Evolutionary conservation across 2,888 invertebrate genomes (phyloP).

Genomic region (Siphlonurus alternatus): DNA sequence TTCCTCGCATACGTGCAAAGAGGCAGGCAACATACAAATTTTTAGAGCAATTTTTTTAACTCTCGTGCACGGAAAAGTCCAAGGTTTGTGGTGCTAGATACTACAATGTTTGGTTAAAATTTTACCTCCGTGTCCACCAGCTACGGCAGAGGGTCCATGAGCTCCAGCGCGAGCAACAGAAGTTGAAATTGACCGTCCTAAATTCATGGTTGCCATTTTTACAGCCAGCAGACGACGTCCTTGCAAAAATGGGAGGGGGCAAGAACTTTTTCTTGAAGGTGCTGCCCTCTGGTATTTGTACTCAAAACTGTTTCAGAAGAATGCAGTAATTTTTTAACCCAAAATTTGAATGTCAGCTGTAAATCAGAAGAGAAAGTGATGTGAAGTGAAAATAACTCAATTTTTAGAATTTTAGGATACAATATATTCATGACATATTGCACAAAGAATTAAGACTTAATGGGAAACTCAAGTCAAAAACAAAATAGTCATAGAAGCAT

Average conservation of each 20-base stretch:
- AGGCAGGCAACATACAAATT: too few relatives aligned
- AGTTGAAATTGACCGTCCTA: slow-evolving; percentile 6
- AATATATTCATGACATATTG: background rate
- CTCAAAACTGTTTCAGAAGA: too few relatives aligned
- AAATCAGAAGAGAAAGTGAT: background rate
- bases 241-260: background rate
- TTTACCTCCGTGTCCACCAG: slow-evolving; percentile 28
- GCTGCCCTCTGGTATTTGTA: too few relatives aligned
- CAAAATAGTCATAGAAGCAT: background rate
- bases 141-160: slow-evolving; percentile 27
- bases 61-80: too few relatives aligned
- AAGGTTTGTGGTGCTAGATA: too few relatives aligned
- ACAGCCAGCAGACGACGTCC: background rate
- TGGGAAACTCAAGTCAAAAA: background rate
- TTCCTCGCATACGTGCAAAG: too few relatives aligned
- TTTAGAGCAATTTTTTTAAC: too few relatives aligned
- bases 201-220: background rate
- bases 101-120: too few relatives aligned
- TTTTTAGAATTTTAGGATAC: background rate
- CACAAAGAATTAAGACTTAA: background rate
- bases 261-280: too few relatives aligned
- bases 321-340: background rate
- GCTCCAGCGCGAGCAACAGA: slow-evolving; percentile 17
- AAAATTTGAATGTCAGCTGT: background rate
- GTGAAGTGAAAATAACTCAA: background rate